phyloP scores from a whole-genome alignment of 2,888 invertebrate genomes.

The Mayetiola destructor region DNA sequence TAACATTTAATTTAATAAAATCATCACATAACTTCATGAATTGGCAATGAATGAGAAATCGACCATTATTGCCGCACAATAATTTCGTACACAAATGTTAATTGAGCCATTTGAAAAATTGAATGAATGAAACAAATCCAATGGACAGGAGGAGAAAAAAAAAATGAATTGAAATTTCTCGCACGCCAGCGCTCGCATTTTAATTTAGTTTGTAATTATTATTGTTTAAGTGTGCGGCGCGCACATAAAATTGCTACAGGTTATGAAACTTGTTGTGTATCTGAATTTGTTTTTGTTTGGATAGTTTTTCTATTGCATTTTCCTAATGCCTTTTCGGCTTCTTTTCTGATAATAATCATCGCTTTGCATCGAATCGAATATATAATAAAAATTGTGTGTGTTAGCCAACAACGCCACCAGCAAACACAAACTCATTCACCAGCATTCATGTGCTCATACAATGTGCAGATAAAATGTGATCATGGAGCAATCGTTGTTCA shows the following conservation, averaged over 20 bases:
- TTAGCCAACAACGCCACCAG: not conserved
- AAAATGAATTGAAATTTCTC: not conserved
- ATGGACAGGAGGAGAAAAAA: not conserved
- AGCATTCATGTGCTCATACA: not conserved
- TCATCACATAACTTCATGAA: too few relatives aligned
- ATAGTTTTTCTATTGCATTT: not conserved
- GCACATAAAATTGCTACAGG: not conserved
- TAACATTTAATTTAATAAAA: too few relatives aligned
- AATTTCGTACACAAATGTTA: too few relatives aligned
- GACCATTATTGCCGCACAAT: too few relatives aligned
- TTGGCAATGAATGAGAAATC: too few relatives aligned
- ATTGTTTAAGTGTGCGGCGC: not conserved
- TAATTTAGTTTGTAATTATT: not conserved
- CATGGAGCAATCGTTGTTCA: not conserved
- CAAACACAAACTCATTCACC: not conserved
- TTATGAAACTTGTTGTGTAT: conserved; percentile 7
- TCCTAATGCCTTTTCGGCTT: not conserved
- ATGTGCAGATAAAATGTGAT: not conserved
- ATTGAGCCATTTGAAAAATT: too few relatives aligned
- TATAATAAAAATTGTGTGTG: too few relatives aligned
- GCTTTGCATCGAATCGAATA: too few relatives aligned
- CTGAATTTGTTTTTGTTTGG: not conserved
- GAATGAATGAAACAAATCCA: not conserved
- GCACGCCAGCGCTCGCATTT: not conserved
- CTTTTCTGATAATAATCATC: not conserved